Percentiles rank a stretch among this genome's conserved stretches.
phyloP scores from a whole-genome alignment of 2,797 vertebrate species.

The Poecilia picta region DNA sequence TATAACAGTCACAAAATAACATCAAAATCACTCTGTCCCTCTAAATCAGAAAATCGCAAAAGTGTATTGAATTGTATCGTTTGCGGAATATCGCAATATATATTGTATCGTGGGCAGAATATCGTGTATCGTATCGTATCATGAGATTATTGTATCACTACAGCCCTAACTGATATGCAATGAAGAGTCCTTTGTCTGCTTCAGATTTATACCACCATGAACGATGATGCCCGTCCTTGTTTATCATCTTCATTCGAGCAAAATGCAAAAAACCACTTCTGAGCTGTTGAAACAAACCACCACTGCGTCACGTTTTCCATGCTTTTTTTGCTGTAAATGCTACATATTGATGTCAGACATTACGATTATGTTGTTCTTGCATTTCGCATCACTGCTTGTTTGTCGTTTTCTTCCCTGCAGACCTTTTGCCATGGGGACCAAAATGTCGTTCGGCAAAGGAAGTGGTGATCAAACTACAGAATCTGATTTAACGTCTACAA shows the following conservation, averaged over 20 bases:
- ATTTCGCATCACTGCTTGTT: background rate
- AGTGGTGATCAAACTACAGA: conserved; percentile 64
- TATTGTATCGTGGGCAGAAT: too few relatives aligned
- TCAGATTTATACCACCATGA: conserved; percentile 6
- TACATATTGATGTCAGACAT: background rate
- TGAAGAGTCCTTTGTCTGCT: background rate
- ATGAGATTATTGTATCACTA: too few relatives aligned
- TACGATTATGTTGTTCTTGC: background rate
- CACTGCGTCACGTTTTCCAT: background rate
- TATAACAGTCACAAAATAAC: too few relatives aligned
- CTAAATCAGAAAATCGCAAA: too few relatives aligned
- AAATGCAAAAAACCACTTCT: background rate
- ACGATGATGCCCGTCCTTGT: background rate
- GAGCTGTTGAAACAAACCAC: background rate
- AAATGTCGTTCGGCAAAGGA: conserved; percentile 73
- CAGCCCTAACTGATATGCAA: background rate
- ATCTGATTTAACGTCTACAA: conserved; percentile 63
- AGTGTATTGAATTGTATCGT: too few relatives aligned
- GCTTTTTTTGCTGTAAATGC: background rate
- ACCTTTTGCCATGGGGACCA: conserved; percentile 72
- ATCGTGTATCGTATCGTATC: too few relatives aligned
- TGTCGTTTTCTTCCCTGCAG: conserved; percentile 59
- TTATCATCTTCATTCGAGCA: background rate
- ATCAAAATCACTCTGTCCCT: too few relatives aligned
- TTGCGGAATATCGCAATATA: too few relatives aligned